Percentiles rank a stretch among this genome's conserved stretches.
These are phyloP conservation scores for Psammodynastes pulverulentus DNA, from an alignment of 2,113 vertebrate species.

Conservation along the genomic window DNA sequence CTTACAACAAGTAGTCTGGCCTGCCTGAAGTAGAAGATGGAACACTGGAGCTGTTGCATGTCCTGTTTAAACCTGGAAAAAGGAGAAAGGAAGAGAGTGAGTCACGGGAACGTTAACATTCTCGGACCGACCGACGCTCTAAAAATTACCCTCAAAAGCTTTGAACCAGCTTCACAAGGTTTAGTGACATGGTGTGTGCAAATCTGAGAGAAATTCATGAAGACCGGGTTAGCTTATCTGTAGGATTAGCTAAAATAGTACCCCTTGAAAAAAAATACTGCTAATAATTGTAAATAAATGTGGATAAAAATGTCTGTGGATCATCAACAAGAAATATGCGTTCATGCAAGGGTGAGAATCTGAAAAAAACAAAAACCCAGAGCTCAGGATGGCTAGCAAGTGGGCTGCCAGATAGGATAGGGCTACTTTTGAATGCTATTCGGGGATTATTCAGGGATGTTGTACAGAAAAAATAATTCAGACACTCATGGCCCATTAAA, in stretches of 20 bases:
- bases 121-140: neutral
- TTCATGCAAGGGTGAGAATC: neutral
- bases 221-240: neutral
- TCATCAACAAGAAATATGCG: neutral
- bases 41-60: constrained; percentile 81
- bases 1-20: constrained; percentile 93
- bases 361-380: neutral
- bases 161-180: neutral
- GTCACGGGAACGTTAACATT: neutral
- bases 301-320: neutral
- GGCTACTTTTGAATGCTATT: neutral
- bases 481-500: neutral
- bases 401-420: neutral
- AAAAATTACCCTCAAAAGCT: neutral
- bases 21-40: constrained; percentile 83
- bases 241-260: neutral
- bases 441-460: neutral
- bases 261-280: neutral
- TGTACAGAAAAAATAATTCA: neutral
- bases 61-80: constrained; percentile 77
- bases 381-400: neutral
- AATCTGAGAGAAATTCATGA: neutral
- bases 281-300: neutral
- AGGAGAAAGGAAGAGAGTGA: neutral
- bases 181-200: neutral